phyloP scores from a whole-genome alignment of 2,797 vertebrate species.

The Sebastes cheni region DNA sequence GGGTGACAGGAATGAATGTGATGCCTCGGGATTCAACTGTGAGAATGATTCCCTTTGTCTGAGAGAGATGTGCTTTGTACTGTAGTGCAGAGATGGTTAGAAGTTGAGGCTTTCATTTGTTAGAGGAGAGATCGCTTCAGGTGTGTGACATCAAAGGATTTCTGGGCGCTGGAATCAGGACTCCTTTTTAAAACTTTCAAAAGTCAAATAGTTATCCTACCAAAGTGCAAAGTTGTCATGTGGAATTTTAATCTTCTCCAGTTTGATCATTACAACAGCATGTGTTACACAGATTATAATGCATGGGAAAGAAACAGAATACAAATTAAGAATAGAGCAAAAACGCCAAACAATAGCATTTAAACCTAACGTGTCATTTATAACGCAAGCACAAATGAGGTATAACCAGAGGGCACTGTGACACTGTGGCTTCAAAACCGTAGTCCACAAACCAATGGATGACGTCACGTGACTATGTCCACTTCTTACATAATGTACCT shows the following conservation, averaged over 20 bases:
- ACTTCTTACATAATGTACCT: no score
- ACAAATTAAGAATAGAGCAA: neutral
- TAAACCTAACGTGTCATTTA: neutral
- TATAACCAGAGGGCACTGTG: neutral
- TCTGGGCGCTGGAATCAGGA: neutral
- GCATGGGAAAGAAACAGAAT: neutral
- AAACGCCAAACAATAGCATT: neutral
- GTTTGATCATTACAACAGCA: neutral
- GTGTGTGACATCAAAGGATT: neutral
- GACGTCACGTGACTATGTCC: no score
- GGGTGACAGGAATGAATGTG: neutral
- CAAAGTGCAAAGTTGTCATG: neutral
- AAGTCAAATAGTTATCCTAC: neutral
- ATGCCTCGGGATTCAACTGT: neutral
- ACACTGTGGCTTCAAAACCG: no score
- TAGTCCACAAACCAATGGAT: no score
- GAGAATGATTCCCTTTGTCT: constrained; percentile 1
- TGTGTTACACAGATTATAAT: neutral
- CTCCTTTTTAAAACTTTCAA: neutral
- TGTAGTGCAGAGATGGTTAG: neutral
- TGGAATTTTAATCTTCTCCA: neutral
- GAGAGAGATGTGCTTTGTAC: neutral
- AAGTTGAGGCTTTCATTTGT: neutral
- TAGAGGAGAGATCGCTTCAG: neutral
- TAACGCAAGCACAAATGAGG: neutral